A percentile compares a stretch with the other conserved stretches of the same genome.
Conservation (phyloP, 2,113 vertebrate genomes). For the Caranx ignobilis region DNA sequence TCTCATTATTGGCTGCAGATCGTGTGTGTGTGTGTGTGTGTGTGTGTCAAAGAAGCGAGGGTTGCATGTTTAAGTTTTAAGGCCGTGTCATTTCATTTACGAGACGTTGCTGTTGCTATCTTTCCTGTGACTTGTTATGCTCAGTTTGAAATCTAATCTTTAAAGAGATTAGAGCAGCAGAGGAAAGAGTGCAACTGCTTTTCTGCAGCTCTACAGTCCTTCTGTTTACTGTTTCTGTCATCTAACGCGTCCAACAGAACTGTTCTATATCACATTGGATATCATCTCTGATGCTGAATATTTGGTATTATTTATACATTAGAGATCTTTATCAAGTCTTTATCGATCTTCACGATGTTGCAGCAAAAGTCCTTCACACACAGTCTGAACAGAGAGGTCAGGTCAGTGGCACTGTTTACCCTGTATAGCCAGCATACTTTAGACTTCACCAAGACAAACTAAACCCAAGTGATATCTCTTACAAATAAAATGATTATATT, state of each 20-base stretch:
- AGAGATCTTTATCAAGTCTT: slow-evolving; percentile 29
- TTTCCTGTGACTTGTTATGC: slow-evolving; percentile 18
- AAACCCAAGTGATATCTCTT: slow-evolving; percentile 28
- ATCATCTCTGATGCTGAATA: slow-evolving; percentile 23
- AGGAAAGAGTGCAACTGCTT: slow-evolving; percentile 18
- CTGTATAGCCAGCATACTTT: slow-evolving; percentile 45
- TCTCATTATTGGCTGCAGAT: slow-evolving; percentile 30
- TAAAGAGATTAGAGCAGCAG: background rate
- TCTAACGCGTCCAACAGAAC: slow-evolving; percentile 27
- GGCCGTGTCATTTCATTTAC: slow-evolving; percentile 60
- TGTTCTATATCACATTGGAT: slow-evolving; percentile 18
- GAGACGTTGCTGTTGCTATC: slow-evolving; percentile 9
- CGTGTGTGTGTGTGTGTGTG: slow-evolving; percentile 10
- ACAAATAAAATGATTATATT: slow-evolving; percentile 46
- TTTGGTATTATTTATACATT: slow-evolving; percentile 36
- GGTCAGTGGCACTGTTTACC: slow-evolving; percentile 52
- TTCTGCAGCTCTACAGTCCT: slow-evolving; percentile 19
- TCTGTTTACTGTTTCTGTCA: slow-evolving; percentile 29
- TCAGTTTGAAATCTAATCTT: slow-evolving; percentile 20
- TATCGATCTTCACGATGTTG: slow-evolving; percentile 12
- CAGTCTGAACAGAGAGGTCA: slow-evolving; percentile 22
- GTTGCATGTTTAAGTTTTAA: slow-evolving; percentile 57
- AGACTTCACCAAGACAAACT: slow-evolving; percentile 37
- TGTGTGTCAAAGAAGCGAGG: slow-evolving; percentile 16
- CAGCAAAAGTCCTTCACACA: slow-evolving; percentile 10